Percentiles rank a stretch among this genome's conserved stretches.
These are phyloP conservation scores for Cavia porcellus DNA, from an alignment of 2,113 vertebrate species.

Conservation along the genomic window DNA sequence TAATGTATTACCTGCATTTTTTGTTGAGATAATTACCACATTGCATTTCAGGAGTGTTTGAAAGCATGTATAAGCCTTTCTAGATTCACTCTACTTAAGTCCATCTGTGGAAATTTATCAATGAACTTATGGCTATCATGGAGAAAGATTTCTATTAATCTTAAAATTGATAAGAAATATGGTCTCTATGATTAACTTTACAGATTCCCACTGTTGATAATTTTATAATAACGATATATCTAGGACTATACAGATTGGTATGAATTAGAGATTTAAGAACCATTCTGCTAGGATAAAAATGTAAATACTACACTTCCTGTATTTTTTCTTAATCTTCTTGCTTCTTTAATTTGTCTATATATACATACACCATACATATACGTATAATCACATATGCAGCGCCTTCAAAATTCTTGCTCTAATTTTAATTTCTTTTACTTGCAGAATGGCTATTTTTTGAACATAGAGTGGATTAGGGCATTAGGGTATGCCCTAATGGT, in stretches of 20 bases:
- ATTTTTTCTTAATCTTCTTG: not conserved
- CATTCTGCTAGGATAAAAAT: not conserved
- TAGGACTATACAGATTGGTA: not conserved
- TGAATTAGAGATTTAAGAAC: not conserved
- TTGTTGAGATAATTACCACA: not conserved
- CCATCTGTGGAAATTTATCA: not conserved
- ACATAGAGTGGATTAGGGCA: not conserved
- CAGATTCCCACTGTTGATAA: not conserved
- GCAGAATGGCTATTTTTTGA: not conserved
- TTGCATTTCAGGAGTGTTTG: not conserved
- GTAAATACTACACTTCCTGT: not conserved
- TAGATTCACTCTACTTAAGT: not conserved
- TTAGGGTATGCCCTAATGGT: not conserved
- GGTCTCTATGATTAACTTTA: not conserved
- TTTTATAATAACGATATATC: not conserved
- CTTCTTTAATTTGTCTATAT: not conserved
- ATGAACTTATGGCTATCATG: not conserved
- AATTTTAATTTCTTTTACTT: not conserved
- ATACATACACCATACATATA: not conserved
- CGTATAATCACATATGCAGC: not conserved
- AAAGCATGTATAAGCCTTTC: not conserved
- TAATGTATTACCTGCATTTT: not conserved
- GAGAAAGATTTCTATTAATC: not conserved
- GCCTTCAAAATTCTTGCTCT: not conserved
- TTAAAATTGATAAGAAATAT: not conserved